Percentiles rank a stretch among this genome's conserved stretches.
These are phyloP conservation scores for Leptestheria dahalacensis DNA, from an alignment of 1,140 invertebrate species.

Conservation along the genomic window DNA sequence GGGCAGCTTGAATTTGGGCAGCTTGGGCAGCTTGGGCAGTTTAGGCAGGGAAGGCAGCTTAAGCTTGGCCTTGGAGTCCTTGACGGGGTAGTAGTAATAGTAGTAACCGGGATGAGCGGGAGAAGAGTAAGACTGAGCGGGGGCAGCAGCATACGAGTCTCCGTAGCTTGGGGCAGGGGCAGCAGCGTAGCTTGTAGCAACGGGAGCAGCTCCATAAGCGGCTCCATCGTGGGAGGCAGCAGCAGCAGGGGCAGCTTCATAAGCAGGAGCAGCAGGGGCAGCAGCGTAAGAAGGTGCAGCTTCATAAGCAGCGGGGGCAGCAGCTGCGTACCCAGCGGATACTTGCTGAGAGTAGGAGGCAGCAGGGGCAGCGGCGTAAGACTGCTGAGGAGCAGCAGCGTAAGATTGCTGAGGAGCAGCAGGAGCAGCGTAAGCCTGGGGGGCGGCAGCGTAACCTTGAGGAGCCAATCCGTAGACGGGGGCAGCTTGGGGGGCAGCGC, in stretches of 20 bases:
- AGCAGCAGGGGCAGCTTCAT: background rate
- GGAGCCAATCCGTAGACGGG: too few relatives aligned
- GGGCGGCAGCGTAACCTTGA: too few relatives aligned
- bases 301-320: background rate
- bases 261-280: background rate
- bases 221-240: too few relatives aligned
- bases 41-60: slow-evolving; percentile 10
- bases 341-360: background rate
- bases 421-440: slow-evolving; percentile 3
- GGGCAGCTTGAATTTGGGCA: background rate
- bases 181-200: background rate
- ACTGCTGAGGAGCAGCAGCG: background rate
- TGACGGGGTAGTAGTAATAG: slow-evolving; percentile 18
- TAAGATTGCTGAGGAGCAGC: background rate
- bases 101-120: slow-evolving; percentile 16
- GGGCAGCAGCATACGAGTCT: slow-evolving; percentile 1
- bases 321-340: too few relatives aligned
- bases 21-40: slow-evolving; percentile 11
- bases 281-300: background rate
- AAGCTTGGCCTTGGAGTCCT: slow-evolving; percentile 12
- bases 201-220: too few relatives aligned
- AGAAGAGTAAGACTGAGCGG: slow-evolving; percentile 8
- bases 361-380: background rate
- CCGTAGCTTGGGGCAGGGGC: slow-evolving; percentile 10
- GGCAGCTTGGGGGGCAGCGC: background rate